phyloP scores from a whole-genome alignment of 2,113 vertebrate genomes.

The Saccopteryx bilineata region DNA sequence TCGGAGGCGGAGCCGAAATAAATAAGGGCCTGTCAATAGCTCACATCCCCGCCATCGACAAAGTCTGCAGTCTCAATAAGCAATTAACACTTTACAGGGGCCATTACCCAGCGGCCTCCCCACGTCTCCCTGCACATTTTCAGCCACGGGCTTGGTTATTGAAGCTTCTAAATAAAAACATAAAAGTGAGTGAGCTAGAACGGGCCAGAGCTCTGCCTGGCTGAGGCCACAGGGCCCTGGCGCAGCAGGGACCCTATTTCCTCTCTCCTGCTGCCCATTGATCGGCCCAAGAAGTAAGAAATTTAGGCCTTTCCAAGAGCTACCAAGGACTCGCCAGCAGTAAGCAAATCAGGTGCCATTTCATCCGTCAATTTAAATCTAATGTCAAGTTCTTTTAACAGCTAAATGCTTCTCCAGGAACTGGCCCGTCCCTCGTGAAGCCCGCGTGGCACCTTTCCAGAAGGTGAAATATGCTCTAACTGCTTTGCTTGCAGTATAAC shows the following conservation, averaged over 20 bases:
- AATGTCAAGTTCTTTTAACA: conserved; percentile 48
- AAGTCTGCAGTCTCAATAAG: conserved; percentile 92
- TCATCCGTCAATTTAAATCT: conserved; percentile 69
- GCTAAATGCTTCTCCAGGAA: conserved; percentile 63
- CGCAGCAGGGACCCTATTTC: conserved; percentile 76
- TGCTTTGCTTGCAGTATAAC: conserved; percentile 65
- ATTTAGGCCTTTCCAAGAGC: conserved; percentile 14
- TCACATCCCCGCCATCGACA: conserved; percentile 88
- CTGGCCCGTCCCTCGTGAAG: neutral
- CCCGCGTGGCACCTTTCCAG: conserved; percentile 17
- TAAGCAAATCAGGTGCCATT: conserved; percentile 39
- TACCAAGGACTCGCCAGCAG: neutral
- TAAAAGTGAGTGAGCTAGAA: conserved; percentile 88
- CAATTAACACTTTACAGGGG: conserved; percentile 93
- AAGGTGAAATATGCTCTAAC: conserved; percentile 32
- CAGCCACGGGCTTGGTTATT: conserved; percentile 87
- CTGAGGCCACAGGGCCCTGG: conserved; percentile 71
- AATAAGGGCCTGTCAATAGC: conserved; percentile 91
- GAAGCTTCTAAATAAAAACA: conserved; percentile 91
- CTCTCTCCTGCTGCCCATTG: conserved; percentile 49
- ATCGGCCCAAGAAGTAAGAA: neutral
- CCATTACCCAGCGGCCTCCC: conserved; percentile 90
- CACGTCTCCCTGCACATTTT: conserved; percentile 89
- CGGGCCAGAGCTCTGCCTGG: conserved; percentile 83
- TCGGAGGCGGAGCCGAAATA: conserved; percentile 89